Evolutionary conservation across 2,888 invertebrate species (phyloP), one percentile per base, ranked within the genome.

Genomic region (Autographa gamma): DNA sequence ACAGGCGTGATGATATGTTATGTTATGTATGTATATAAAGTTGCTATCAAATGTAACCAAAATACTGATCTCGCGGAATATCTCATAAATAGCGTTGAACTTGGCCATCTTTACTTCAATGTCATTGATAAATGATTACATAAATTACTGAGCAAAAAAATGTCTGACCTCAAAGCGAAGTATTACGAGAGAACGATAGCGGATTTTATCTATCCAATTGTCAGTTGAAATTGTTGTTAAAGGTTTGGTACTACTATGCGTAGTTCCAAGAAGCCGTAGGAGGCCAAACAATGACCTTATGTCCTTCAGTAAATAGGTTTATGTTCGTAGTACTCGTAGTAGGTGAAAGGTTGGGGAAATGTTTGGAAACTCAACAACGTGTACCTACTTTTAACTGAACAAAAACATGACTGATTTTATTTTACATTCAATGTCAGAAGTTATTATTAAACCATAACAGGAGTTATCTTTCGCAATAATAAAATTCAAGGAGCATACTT

Each of bases 201-300:
- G n/a, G 38, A 9, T 6, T 56, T 63, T 76, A 61, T 59, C 58
- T 52, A 56, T 32, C 63, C 43, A 16, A 65, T 68, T 73, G 25
- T 19, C 43, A 8, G 56, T 56, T 56, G 41, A 61, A 43, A 9
- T 63, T 41, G 3, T 63, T 60, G 0, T 31, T 25, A 14, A 67
- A 34, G 19, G n/a, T 58, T 43, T 64, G 0, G 52, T 58, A 61
- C 34, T 14, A 61, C 73, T 67, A 8, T 34, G 14, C 2, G 16
- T 43, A 31, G 48, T 19, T 19, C 13, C 25, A 25, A 11, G 54
- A 56, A 56, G 54, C 54, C 54, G 2, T 56, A 56, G 54, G 14
- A 56, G 25, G 25, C 11, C 13, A 19, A 13, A 56, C 25, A 19
- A 56, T 56, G 4, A 56, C 54, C 54, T 56, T 56, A 13, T 13